Conservation (phyloP, 1,140 invertebrate genomes). For the Trypoxylus dichotomus region DNA sequence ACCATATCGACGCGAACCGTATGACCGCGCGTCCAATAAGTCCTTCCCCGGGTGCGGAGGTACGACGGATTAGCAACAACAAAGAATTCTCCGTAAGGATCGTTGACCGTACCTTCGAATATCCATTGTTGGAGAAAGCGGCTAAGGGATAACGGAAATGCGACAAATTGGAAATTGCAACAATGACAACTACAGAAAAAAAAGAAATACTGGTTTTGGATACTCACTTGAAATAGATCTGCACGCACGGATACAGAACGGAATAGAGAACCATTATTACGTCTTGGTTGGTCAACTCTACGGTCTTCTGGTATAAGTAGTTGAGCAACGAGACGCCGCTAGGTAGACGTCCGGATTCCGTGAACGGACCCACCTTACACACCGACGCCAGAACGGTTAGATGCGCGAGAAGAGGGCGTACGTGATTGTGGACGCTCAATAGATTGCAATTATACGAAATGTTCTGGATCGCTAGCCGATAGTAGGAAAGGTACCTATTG, state of each 20-base stretch:
- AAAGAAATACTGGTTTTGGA: background rate
- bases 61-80: slow-evolving; percentile 45
- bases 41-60: slow-evolving; percentile 43
- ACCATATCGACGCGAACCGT: slow-evolving; percentile 43
- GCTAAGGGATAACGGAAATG: slow-evolving; percentile 28
- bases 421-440: slow-evolving; percentile 43
- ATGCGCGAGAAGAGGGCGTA: slow-evolving; percentile 42
- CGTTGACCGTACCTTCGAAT: slow-evolving; percentile 48
- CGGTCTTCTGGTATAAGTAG: slow-evolving; percentile 48
- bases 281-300: slow-evolving; percentile 43
- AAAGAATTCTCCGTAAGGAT: slow-evolving; percentile 52
- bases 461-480: slow-evolving; percentile 44
- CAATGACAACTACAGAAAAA: too few species aligned
- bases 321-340: slow-evolving; percentile 49
- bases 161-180: too few species aligned
- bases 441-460: slow-evolving; percentile 42
- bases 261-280: slow-evolving; percentile 47
- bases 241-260: slow-evolving; percentile 50
- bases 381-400: slow-evolving; percentile 45
- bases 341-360: slow-evolving; percentile 39
- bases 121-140: slow-evolving; percentile 51
- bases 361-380: slow-evolving; percentile 46
- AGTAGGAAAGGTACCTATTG: slow-evolving; percentile 47
- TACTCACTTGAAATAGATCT: slow-evolving; percentile 43
- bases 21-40: slow-evolving; percentile 50